Conservation (phyloP, 2,888 invertebrate species). For the Epinotia bilunana region DNA sequence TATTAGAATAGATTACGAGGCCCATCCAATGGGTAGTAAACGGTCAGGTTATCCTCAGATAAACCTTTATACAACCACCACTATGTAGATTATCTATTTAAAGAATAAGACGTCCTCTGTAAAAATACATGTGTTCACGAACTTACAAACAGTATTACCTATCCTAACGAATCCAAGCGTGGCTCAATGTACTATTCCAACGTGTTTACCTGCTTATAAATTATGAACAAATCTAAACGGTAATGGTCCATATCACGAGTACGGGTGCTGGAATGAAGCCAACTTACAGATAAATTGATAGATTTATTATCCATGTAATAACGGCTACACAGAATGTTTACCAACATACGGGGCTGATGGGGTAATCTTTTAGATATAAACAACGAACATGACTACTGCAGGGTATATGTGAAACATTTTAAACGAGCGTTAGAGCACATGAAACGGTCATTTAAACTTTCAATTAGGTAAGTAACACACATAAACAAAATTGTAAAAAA, state of each 20-base stretch:
- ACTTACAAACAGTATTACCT: no score
- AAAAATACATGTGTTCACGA: neutral
- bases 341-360: conserved; percentile 4
- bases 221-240: conserved; percentile 14
- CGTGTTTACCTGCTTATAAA: conserved; percentile 22
- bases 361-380: conserved; percentile 18
- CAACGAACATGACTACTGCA: conserved; percentile 1
- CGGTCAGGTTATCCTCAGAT: no score
- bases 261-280: conserved; percentile 16
- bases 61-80: neutral
- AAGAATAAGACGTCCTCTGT: neutral
- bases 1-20: no score
- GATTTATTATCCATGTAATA: conserved; percentile 31
- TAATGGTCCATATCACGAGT: neutral
- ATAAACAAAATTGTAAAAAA: no score
- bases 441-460: no score
- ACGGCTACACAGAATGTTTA: conserved; percentile 8
- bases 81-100: neutral
- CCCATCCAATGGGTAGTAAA: no score
- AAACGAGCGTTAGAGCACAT: no score
- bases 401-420: neutral
- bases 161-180: neutral
- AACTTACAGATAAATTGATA: conserved; percentile 24
- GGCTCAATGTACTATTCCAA: neutral
- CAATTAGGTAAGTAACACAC: no score